Evolutionary conservation across 2,113 vertebrate genomes (phyloP).

Genomic region (Stegastes partitus): DNA sequence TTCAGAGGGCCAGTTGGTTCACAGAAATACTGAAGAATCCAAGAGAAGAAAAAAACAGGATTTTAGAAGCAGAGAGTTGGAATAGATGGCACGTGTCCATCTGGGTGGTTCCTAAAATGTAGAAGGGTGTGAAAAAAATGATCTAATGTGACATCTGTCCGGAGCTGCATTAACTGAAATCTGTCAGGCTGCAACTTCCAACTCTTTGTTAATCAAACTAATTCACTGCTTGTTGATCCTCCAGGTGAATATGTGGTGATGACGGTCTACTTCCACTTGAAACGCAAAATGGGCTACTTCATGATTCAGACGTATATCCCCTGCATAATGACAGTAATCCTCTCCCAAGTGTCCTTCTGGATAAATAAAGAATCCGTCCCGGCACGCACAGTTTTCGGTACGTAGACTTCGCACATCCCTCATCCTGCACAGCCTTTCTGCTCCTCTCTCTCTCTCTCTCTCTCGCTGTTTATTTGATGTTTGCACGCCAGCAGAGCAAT

Average conservation of each 20-base stretch:
- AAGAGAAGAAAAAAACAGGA: slow-evolving; percentile 1
- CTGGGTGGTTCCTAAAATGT: not conserved
- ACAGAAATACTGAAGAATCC: slow-evolving; percentile 25
- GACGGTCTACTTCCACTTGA: slow-evolving; percentile 97
- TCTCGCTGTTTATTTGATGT: slow-evolving; percentile 36
- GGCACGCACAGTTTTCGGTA: slow-evolving; percentile 98
- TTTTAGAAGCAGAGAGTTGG: slow-evolving; percentile 24
- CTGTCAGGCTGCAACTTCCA: slow-evolving; percentile 12
- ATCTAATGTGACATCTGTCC: slow-evolving; percentile 35
- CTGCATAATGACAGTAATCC: slow-evolving; percentile 99
- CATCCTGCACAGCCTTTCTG: slow-evolving; percentile 41
- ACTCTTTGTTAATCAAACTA: slow-evolving; percentile 38
- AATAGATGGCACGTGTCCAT: not conserved
- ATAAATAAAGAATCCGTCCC: slow-evolving; percentile 99
- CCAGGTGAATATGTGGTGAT: slow-evolving; percentile 99
- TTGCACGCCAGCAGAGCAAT: slow-evolving; percentile 30
- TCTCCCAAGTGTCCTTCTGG: slow-evolving; percentile 99
- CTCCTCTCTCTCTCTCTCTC: slow-evolving; percentile 31
- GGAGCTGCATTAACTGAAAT: slow-evolving; percentile 33
- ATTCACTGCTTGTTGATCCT: slow-evolving; percentile 62
- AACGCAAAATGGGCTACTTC: slow-evolving; percentile 99
- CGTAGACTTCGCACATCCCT: slow-evolving; percentile 73
- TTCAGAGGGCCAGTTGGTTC: not conserved
- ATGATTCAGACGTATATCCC: slow-evolving; percentile 99
- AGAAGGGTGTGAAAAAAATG: not conserved